Base-by-base conservation (phyloP, 1,140 invertebrate species). In the Ceratosolen fusciceps region DNA sequence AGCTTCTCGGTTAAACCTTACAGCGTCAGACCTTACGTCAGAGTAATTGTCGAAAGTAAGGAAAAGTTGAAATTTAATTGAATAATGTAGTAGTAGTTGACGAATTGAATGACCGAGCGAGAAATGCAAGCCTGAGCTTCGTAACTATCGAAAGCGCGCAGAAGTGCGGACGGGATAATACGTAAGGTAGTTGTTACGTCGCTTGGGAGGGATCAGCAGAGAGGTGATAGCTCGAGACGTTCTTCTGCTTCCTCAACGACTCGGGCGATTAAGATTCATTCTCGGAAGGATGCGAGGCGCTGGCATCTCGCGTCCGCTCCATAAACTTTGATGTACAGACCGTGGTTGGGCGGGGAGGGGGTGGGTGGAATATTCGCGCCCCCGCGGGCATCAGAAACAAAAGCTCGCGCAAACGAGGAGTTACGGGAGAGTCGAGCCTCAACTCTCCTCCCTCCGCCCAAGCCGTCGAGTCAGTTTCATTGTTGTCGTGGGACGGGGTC, bases 281-380 rank as follows among this genome's bases (percentile, higher is more conserved):
- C 29, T 29, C 37, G 19, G 19, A 37, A 16, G 43, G 26, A 31
- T 9, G 43, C n/a, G 14, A 65, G 31, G 16, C 72, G 58, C 52
- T 68, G 39, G 7, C 19, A 49, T 65, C 39, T 37, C 56, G 78
- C 49, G 56, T 74, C 70, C 65, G 82, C 78, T 79, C 85, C 85
- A 85, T 87, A 88, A 88, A 88, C 76, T 86, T 87, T 88, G 85
- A 88, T 88, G 85, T 88, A 88, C 83, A 83, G 77, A 85, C 85
- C 82, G 2, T n/a, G n/a, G n/a, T n/a, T n/a, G n/a, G n/a, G n/a
- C n/a, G n/a, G n/a, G n/a, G n/a, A n/a, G n/a, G n/a, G n/a, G n/a
- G n/a, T n/a, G n/a, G 75, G 72, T 5, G 83, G 81, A 84, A 79
- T 80, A 85, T 83, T 83, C 84, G 83, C 82, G 82, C 76, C 81